Evolutionary conservation across 2,113 vertebrate species (phyloP).

Genomic region (Rhineura floridana): DNA sequence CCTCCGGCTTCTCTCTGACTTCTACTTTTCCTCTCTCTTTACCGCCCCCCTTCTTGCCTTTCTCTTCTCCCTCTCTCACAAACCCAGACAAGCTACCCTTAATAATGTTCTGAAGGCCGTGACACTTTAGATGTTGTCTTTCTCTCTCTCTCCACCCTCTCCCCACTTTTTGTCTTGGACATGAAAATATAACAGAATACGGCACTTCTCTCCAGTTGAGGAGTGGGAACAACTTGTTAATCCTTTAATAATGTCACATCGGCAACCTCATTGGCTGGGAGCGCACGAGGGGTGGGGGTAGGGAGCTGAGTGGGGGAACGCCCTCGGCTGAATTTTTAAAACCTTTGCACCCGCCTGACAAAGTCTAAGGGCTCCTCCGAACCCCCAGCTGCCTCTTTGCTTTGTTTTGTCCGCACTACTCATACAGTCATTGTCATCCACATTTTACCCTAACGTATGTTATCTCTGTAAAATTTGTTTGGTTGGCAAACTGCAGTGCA

Average conservation of each 20-base stretch:
- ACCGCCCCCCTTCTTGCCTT: conserved; percentile 11
- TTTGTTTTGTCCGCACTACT: background rate
- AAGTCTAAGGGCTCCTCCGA: background rate
- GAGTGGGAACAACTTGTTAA: conserved; percentile 73
- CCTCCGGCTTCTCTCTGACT: conserved; percentile 50
- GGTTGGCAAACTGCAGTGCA: too few species aligned
- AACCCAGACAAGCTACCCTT: conserved; percentile 73
- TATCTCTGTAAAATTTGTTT: too few species aligned
- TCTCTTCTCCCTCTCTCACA: conserved; percentile 21
- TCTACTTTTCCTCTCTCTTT: conserved; percentile 48
- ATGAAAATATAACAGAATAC: conserved; percentile 73
- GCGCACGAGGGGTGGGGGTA: too few species aligned
- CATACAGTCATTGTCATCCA: too few species aligned
- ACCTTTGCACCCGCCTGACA: background rate
- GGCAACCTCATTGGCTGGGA: conserved; percentile 63
- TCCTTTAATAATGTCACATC: conserved; percentile 76
- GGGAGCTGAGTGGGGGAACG: conserved; percentile 6
- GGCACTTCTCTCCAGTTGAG: conserved; percentile 77
- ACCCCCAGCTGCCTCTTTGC: too few species aligned
- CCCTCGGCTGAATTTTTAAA: conserved; percentile 54
- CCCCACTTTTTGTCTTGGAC: conserved; percentile 59
- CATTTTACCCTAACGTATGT: too few species aligned
- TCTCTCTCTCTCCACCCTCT: background rate
- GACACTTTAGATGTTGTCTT: conserved; percentile 64
- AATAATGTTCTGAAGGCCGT: conserved; percentile 75